These are phyloP conservation scores for Papilio demoleus DNA, from an alignment of 2,888 invertebrate species.

Conservation along the genomic window DNA sequence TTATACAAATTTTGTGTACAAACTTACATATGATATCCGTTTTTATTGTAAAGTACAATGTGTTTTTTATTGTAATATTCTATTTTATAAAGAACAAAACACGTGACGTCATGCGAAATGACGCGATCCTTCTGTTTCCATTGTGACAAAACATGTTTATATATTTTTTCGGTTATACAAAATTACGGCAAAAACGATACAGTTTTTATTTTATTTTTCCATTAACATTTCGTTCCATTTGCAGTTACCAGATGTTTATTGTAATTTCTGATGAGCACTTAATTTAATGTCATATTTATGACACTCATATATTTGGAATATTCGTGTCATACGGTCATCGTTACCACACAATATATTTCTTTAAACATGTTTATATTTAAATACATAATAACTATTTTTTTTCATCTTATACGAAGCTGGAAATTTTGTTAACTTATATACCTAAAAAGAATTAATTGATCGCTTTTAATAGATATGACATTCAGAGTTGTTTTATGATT, in stretches of 20 bases:
- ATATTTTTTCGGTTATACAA: neutral
- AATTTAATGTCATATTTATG: constrained; percentile 27
- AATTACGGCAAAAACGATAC: neutral
- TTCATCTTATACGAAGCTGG: too few species aligned
- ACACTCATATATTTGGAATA: constrained; percentile 14
- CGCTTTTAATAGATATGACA: too few species aligned
- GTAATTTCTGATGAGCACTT: constrained; percentile 28
- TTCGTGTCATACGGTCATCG: neutral
- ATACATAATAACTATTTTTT: too few species aligned
- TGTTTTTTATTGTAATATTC: too few species aligned
- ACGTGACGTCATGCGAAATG: neutral
- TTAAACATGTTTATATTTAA: constrained; percentile 10
- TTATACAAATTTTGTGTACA: too few species aligned
- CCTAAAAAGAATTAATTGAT: too few species aligned
- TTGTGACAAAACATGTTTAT: neutral
- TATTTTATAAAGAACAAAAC: too few species aligned
- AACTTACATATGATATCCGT: too few species aligned
- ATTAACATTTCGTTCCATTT: constrained; percentile 22
- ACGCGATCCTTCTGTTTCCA: neutral
- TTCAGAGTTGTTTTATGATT: too few species aligned
- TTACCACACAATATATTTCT: constrained; percentile 20
- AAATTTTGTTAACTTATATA: too few species aligned
- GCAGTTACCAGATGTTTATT: constrained; percentile 33
- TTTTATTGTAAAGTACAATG: too few species aligned
- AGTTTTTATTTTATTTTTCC: constrained; percentile 13